phyloP scores from a whole-genome alignment of 2,797 vertebrate genomes.

The Ibycter americanus region DNA sequence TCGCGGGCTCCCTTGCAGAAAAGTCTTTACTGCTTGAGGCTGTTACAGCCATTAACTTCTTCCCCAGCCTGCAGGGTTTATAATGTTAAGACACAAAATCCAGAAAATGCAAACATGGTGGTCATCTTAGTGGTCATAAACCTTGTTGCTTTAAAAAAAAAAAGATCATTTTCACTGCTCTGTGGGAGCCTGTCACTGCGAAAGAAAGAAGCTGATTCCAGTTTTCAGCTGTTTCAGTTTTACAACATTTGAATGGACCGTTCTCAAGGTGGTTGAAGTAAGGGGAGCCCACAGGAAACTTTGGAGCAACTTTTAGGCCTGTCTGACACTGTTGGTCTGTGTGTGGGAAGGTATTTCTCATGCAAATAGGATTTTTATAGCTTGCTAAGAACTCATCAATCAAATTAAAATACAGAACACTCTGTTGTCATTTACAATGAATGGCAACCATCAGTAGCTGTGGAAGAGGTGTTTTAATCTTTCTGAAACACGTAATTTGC shows the following conservation, averaged over 20 bases:
- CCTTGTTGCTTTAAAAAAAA: background rate
- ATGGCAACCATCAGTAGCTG: background rate
- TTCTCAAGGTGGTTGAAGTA: background rate
- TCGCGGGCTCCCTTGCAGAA: background rate
- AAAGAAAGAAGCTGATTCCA: background rate
- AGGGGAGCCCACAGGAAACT: background rate
- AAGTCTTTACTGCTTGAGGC: background rate
- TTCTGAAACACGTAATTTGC: background rate
- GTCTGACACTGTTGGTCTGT: background rate
- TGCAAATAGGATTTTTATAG: constrained; percentile 8
- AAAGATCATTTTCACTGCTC: background rate
- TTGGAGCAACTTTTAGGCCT: background rate
- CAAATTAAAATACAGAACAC: constrained; percentile 4
- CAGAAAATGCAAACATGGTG: background rate
- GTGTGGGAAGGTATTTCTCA: background rate
- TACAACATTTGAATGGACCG: background rate
- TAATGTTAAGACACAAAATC: rapidly evolving
- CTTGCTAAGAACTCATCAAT: constrained; percentile 12
- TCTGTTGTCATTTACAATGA: constrained; percentile 12
- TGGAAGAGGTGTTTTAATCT: background rate
- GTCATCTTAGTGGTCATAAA: background rate
- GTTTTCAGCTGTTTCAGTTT: background rate
- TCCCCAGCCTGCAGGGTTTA: background rate
- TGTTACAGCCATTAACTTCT: background rate
- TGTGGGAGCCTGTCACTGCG: background rate